A percentile compares a stretch with the other conserved stretches of the same genome.
phyloP scores from a whole-genome alignment of 2,113 vertebrate species.

The Ochotona curzoniae region DNA sequence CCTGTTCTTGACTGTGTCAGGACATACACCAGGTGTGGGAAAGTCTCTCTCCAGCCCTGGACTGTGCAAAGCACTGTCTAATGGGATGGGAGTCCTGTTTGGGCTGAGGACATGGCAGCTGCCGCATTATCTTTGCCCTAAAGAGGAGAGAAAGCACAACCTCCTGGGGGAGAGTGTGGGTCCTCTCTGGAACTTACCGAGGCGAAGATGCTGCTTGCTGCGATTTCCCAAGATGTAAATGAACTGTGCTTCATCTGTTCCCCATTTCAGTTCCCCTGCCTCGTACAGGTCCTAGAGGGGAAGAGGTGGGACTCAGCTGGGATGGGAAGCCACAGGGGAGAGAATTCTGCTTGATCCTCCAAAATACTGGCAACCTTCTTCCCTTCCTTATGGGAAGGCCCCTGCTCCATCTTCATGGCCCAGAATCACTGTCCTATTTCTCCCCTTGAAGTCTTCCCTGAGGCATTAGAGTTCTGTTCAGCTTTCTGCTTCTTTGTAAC shows the following conservation, averaged over 20 bases:
- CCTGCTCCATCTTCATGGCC: neutral
- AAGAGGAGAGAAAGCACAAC: neutral
- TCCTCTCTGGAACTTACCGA: constrained; percentile 88
- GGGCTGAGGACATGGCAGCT: neutral
- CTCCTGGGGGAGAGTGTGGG: neutral
- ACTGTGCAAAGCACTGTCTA: neutral
- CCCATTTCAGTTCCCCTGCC: constrained; percentile 96
- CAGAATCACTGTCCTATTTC: neutral
- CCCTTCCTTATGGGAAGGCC: neutral
- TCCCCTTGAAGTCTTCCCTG: neutral
- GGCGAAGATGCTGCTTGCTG: constrained; percentile 93
- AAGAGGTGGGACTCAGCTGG: neutral
- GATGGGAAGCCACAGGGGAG: neutral
- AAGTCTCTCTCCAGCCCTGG: no score
- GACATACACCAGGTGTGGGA: neutral
- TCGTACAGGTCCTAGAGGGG: constrained; percentile 91
- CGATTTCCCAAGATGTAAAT: constrained; percentile 97
- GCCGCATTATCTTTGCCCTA: rapidly evolving
- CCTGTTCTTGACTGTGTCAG: neutral
- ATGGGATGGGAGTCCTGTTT: neutral
- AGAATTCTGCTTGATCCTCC: neutral
- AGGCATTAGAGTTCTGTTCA: neutral
- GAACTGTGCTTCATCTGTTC: constrained; percentile 96
- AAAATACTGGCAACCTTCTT: neutral
- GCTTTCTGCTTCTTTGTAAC: neutral